Base-by-base conservation (phyloP, 2,888 invertebrate genomes). In the Cataglyphis altisquamis region DNA sequence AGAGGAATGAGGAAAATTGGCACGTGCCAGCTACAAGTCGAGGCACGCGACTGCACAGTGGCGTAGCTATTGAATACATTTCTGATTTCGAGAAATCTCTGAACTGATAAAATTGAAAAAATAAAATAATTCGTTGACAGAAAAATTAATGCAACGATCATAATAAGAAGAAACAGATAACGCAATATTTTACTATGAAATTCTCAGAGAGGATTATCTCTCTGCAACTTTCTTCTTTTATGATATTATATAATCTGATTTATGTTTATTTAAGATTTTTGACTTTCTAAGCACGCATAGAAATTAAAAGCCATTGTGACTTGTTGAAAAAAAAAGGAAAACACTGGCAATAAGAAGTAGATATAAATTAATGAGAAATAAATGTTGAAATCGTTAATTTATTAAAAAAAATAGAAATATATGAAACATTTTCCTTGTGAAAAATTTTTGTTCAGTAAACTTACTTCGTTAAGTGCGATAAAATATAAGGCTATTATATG, bases 31-130 rank as follows among this genome's bases (percentile, higher is more conserved):
- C 57, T 39, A 75, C 72, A 39, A 60, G 64, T 6, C 52, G 10
- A 29, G 29, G 29, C 84, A 78, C 74, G 82, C 78, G 68, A 82
- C 82, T 48, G 12, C 15, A 55, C 41, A 84, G 10, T 86, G 64
- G 41, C 84, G 82, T 86, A 82, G 72, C 32, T 45, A 74, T 74
- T 18, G 45, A 48, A 64, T 32, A 29, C 5, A 10, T 21, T 12
- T 4, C n/a, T 3, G 32, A 75, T 75, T 75, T 66, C 25, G 29
- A 60, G 5, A 41, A 4, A n/a, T 41, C 21, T 48, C 25, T 1
- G 41, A 41, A 29, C 8, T 21, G 3, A 15, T 68, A 4, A 21
- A 9, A 25, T 8, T 45, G 1, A 21, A 25, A 62, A 73, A 41
- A 62, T 62, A 41, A 8, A 72, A 18, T 4, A 18, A 3, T n/a